Evolutionary conservation across 2,888 invertebrate genomes (phyloP), one percentile per base, ranked within the genome.

Genomic region (Microctonus aethiopoides): DNA sequence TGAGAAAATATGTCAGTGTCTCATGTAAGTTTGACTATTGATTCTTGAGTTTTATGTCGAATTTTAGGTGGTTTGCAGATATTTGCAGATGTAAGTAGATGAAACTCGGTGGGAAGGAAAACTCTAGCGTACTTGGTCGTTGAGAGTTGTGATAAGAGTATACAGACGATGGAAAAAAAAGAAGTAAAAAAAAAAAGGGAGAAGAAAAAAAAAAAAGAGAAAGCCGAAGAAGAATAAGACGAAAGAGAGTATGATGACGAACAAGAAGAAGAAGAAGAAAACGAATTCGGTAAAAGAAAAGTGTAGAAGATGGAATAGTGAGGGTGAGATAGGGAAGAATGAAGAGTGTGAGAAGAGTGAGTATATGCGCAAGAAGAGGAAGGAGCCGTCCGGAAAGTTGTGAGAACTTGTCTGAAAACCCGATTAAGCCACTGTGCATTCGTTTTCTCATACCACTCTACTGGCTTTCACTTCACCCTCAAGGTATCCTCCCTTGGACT

Each of bases 361-460:
- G 26, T 51, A 56, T 57, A 69, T 62, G 56, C 63, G 59, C 59
- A 34, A 52, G 57, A 32, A 29, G 56, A 32, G 64, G 24, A 41
- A 51, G 26, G 39, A 59, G 52, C 71, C 71, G 61, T 73, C 71
- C 68, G 72, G 71, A 69, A 75, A 74, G 72, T 75, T 75, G 71
- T 66, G 71, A 57, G 72, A 76, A 76, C 72, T 74, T 76, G 72
- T 74, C 73, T 72, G 74, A 71, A 74, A 74, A 70, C 75, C 75
- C 73, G 75, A 76, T 76, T 76, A 76, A 76, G 74, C 74, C 68
- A 76, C 75, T 76, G 74, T 75, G 73, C 73, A 76, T 74, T 74
- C 70, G 73, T 73, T 76, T 74, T 74, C 73, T 72, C 69, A 63
- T 68, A 68, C 61, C 69, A 63, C 41, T 59, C 65, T 52, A 59